A percentile compares a stretch with the other conserved stretches of the same genome.
phyloP scores from a whole-genome alignment of 2,888 invertebrate genomes.

The Tipula helvola region DNA sequence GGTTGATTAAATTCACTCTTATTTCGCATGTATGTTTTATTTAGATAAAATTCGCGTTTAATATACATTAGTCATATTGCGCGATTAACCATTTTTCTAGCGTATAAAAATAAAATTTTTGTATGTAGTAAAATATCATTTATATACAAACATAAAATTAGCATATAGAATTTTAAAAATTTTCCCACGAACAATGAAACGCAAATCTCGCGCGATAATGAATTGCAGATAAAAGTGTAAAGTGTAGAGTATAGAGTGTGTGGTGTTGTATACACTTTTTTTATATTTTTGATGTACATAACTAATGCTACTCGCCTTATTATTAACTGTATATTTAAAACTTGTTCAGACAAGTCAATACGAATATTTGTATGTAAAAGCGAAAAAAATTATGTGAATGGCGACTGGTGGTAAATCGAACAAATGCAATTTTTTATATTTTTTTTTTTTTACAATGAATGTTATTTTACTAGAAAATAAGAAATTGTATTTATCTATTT shows the following conservation, averaged over 20 bases:
- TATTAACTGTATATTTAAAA: neutral
- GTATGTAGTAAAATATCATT: neutral
- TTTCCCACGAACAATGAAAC: neutral
- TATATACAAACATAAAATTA: neutral
- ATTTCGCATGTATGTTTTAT: neutral
- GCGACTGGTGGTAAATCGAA: neutral
- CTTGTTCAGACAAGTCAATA: neutral
- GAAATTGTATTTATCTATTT: neutral
- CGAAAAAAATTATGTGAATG: neutral
- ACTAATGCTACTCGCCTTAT: neutral
- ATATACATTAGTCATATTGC: neutral
- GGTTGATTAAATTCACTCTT: neutral
- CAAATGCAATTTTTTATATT: neutral
- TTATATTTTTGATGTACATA: neutral
- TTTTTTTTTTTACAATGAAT: neutral
- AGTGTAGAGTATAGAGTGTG: neutral
- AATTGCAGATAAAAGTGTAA: neutral
- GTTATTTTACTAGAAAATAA: neutral
- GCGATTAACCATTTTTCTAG: neutral
- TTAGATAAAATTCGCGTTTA: neutral
- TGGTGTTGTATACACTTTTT: neutral
- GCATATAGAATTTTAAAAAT: neutral
- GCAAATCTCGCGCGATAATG: constrained; percentile 4
- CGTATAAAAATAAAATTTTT: neutral
- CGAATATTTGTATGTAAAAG: neutral